Percentiles rank a stretch among this genome's conserved stretches.
Evolutionary conservation across 2,113 vertebrate genomes (phyloP).

Genomic region (Colinus virginianus): DNA sequence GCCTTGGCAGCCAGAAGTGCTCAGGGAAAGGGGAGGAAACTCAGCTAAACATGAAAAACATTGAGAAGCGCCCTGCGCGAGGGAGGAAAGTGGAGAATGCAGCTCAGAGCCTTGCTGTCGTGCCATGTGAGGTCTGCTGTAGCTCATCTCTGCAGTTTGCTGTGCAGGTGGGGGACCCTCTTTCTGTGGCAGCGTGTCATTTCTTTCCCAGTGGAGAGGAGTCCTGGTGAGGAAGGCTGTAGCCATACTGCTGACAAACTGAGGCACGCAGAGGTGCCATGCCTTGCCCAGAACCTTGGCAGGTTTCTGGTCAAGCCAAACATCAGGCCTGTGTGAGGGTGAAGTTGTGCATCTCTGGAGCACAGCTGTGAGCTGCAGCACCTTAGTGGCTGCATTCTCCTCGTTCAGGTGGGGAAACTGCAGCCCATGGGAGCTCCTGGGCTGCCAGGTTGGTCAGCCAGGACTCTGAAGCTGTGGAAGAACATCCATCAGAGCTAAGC

Average conservation of each 20-base stretch:
- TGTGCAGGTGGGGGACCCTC: background rate
- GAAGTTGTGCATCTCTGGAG: background rate
- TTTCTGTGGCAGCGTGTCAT: background rate
- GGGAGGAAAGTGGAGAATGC: background rate
- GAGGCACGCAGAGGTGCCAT: background rate
- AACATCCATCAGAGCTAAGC: background rate
- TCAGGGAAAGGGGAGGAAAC: background rate
- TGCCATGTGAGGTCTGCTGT: rapidly evolving
- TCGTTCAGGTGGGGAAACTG: background rate
- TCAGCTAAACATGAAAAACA: conserved; percentile 18
- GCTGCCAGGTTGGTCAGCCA: background rate
- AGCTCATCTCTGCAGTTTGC: background rate
- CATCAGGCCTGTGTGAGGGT: background rate
- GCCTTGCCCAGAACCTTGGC: background rate
- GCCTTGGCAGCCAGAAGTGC: conserved; percentile 48
- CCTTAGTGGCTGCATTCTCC: background rate
- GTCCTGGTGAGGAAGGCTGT: background rate
- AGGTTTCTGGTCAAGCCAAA: background rate
- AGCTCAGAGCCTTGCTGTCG: background rate
- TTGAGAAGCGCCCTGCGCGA: background rate
- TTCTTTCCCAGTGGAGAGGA: background rate
- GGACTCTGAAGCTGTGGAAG: too few species aligned
- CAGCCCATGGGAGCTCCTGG: background rate
- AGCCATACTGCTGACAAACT: background rate
- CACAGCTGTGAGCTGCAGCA: background rate